Evolutionary conservation across 2,888 invertebrate species (phyloP), one percentile per base, ranked within the genome.

Genomic region (Leucoma salicis): DNA sequence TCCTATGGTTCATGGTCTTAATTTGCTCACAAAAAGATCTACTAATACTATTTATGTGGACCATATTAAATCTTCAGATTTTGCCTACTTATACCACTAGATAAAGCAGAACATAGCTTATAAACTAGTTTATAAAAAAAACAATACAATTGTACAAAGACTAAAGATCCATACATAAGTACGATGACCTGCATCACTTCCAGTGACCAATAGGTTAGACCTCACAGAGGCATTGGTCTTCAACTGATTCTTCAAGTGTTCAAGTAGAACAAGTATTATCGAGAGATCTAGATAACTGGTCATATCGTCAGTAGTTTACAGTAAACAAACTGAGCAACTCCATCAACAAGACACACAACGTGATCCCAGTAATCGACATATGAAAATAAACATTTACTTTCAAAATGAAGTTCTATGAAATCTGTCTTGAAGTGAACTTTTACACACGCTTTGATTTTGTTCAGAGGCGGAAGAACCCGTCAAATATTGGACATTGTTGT

Each of bases 331-430:
- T 81, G 82, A 84, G 70, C 67, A 39, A 51, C 63, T 84, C 86
- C 72, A 63, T 87, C 85, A 77, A 71, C 82, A 69, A 58, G 56
- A 61, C 56, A 40, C 58, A 64, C 77, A 74, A 74, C 74, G 75
- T 80, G 78, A 11, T 72, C 67, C 66, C 66, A 66, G 72, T 68
- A 75, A 74, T 78, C 72, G 86, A 82, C 85, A 78, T 73, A 64
- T 68, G 63, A 82, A 86, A 87, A 86, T 85, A 88, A 87, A 88
- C 87, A 82, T 61, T 52, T 40, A 47, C 53, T 55, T 66, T 61
- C 63, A 66, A 60, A 65, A 66, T 73, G 65, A 71, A 63, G 69
- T 83, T 82, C 78, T 76, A 68, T 80, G 82, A 82, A 78, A 63
- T 70, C 53, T 51, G 59, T 74, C 67, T 70, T 66, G 69, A 66